phyloP scores from a whole-genome alignment of 2,888 invertebrate species.

The Venusia cambrica region DNA sequence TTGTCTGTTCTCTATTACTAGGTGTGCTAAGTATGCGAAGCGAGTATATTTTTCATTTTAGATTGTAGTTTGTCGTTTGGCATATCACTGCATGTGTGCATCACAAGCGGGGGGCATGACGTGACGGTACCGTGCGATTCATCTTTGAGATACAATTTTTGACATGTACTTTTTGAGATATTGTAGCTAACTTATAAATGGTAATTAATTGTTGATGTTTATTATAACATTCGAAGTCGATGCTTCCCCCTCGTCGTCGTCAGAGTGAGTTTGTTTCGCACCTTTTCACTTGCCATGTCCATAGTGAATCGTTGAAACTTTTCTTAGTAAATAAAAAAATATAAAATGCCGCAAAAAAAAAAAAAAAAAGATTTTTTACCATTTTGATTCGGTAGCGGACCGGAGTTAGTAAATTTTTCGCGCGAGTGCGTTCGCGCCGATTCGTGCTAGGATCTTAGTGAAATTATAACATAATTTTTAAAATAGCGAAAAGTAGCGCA shows the following conservation, averaged over 20 bases:
- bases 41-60: conserved; percentile 30
- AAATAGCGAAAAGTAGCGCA: conserved; percentile 73
- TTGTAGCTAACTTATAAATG: conserved; percentile 31
- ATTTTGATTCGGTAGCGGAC: conserved; percentile 39
- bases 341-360: conserved; percentile 59
- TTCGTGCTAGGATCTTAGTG: conserved; percentile 31
- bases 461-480: conserved; percentile 54
- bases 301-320: conserved; percentile 46
- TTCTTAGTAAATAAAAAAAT: conserved; percentile 51
- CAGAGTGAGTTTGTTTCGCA: conserved; percentile 61
- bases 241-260: conserved; percentile 34
- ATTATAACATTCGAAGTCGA: conserved; percentile 29
- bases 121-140: conserved; percentile 27
- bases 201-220: conserved; percentile 32
- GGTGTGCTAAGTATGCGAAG: conserved; percentile 32
- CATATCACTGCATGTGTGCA: conserved; percentile 62
- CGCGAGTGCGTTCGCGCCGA: conserved; percentile 27
- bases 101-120: conserved; percentile 55
- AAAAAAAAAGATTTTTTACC: conserved; percentile 57
- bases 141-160: conserved; percentile 24
- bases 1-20: conserved; percentile 51
- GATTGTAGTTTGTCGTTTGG: conserved; percentile 49
- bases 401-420: conserved; percentile 29
- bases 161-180: conserved; percentile 30
- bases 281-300: conserved; percentile 64